Evolutionary conservation across 2,113 vertebrate species (phyloP).

Genomic region (Craseonycteris thonglongyai): DNA sequence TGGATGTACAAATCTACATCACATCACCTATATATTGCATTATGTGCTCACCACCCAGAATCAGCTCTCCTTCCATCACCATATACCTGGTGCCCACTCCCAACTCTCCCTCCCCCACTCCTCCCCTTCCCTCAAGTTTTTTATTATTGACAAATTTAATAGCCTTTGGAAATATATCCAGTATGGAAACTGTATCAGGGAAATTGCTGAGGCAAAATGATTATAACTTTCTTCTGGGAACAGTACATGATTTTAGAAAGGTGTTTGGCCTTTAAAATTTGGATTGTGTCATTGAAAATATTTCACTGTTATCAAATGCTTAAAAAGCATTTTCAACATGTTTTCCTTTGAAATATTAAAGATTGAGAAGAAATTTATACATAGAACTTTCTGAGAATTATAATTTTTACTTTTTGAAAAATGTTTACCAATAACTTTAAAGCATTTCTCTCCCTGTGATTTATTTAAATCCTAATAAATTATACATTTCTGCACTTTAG

Average conservation of each 20-base stretch:
- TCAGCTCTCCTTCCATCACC: too few species aligned
- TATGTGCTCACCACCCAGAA: too few species aligned
- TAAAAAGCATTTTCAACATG: background rate
- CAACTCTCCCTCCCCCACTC: too few species aligned
- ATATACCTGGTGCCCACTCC: too few species aligned
- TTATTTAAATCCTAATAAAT: conserved; percentile 88
- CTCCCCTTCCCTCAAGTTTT: too few species aligned
- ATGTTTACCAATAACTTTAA: conserved; percentile 63
- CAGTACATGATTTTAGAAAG: background rate
- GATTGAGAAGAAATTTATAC: background rate
- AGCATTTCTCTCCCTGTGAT: conserved; percentile 74
- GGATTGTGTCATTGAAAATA: background rate
- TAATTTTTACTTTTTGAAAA: conserved; percentile 47
- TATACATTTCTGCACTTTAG: conserved; percentile 85
- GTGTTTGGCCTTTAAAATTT: background rate
- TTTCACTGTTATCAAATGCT: background rate
- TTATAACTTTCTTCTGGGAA: background rate
- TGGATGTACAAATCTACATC: too few species aligned
- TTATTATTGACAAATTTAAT: conserved; percentile 27
- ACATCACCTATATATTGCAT: too few species aligned
- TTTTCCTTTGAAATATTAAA: background rate
- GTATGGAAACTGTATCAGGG: background rate
- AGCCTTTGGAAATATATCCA: background rate
- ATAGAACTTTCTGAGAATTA: conserved; percentile 32
- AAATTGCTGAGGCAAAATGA: background rate